Conservation (phyloP, 2,888 invertebrate genomes). For the Monoplex corrugatus region DNA sequence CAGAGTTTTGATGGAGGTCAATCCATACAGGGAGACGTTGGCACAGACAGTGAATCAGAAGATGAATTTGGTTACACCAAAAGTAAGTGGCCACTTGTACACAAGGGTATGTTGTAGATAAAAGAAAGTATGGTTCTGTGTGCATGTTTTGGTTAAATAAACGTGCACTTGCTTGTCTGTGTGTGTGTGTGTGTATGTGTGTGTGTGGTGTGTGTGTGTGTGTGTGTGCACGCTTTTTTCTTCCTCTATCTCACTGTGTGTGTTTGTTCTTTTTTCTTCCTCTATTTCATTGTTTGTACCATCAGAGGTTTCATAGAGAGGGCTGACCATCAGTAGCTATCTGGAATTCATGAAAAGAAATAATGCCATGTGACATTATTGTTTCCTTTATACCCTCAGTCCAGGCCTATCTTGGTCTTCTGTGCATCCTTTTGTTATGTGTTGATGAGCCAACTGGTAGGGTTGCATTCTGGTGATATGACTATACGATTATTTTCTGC, state of each 20-base stretch:
- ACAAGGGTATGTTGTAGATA: too few species aligned
- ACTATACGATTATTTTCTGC: too few species aligned
- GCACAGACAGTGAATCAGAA: conserved; percentile 86
- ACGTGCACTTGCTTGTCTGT: neutral
- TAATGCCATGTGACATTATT: too few species aligned
- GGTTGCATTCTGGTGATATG: too few species aligned
- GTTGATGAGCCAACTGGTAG: too few species aligned
- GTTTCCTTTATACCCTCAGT: too few species aligned
- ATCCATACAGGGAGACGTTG: conserved; percentile 43
- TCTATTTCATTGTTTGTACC: neutral
- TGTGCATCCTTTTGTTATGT: too few species aligned
- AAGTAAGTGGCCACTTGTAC: conserved; percentile 87
- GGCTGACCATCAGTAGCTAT: too few species aligned
- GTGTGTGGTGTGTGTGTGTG: neutral
- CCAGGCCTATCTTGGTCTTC: too few species aligned
- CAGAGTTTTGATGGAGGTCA: conserved; percentile 55
- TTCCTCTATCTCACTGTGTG: neutral
- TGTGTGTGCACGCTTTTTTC: neutral
- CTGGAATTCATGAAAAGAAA: too few species aligned
- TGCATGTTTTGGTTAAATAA: neutral
- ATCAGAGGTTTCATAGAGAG: too few species aligned
- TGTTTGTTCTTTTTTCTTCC: neutral
- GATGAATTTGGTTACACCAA: conserved; percentile 96
- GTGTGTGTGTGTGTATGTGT: neutral
- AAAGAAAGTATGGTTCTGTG: neutral